Base-by-base conservation (phyloP, 2,888 invertebrate genomes). In the Bruchidius siliquastri region DNA sequence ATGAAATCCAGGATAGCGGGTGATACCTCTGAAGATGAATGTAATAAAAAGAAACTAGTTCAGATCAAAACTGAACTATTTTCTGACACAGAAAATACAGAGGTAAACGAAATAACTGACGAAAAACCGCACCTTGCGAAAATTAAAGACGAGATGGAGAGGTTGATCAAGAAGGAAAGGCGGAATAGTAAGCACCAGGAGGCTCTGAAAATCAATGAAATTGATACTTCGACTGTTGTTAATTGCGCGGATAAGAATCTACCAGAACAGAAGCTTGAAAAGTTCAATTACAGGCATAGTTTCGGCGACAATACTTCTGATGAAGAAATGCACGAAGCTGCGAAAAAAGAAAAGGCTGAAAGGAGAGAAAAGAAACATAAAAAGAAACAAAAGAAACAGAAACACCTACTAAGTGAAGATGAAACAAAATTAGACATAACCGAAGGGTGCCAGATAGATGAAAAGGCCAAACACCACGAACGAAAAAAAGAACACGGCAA, bases 381-480 rank as follows among this genome's bases (percentile, higher is more conserved):
- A 85, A 95, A 94, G 88, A 95, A 94, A 82, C 94, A 94, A 83
- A 94, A 93, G 85, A 92, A 92, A 30, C 92, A 92, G 78, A 95
- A 94, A 83, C 90, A 89, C 78, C 89, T 91, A 10, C 90, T 90
- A 30, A 83, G 84, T 69, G 91, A 91, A 78, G 90, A 90, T 69
- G 22, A 22, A 21, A 21, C 18, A 21, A 21, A 21, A 22, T 4
- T 13, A 68, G 68, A 21, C 22, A 21, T 10, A 21, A 10, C 68
- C 2, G 22, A 22, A 49, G 71, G 21, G 20, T 20, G 18, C 20
- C 32, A 71, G 20, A 21, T n/a, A 21, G 67, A 67, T 2, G 71
- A 71, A 20, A 71, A 71, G 22, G 69, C 73, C 22, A 85, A 86
- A 81, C 83, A 82, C 79, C 82, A 83, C 71, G 84, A 85, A 71